Conservation (phyloP, 2,888 invertebrate genomes). For the Odontocerum albicorne region DNA sequence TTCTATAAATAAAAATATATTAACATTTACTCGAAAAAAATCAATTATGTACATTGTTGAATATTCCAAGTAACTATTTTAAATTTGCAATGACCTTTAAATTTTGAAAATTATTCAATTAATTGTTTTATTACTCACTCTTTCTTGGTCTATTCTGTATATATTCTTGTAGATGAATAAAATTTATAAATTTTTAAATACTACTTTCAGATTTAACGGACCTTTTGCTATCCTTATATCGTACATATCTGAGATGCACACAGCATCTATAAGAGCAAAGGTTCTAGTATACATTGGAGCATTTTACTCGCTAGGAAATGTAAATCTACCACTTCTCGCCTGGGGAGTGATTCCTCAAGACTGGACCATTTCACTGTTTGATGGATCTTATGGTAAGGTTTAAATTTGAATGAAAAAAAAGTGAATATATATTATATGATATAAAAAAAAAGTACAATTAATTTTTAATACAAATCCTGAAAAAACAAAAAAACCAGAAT, state of each 20-base stretch:
- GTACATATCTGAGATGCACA: constrained; percentile 74
- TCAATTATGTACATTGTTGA: too few species aligned
- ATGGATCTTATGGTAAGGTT: constrained; percentile 44
- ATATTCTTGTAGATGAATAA: background rate
- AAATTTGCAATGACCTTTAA: too few species aligned
- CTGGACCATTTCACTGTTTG: constrained; percentile 52
- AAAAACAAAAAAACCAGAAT: too few species aligned
- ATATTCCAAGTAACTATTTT: too few species aligned
- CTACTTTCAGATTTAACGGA: constrained; percentile 57
- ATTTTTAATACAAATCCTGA: background rate
- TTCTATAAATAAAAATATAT: too few species aligned
- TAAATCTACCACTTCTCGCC: constrained; percentile 68
- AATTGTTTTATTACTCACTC: too few species aligned
- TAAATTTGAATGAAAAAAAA: background rate
- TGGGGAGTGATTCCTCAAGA: constrained; percentile 69
- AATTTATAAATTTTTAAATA: background rate
- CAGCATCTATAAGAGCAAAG: constrained; percentile 62
- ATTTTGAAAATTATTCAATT: too few species aligned
- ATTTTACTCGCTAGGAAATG: constrained; percentile 65
- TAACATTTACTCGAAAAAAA: too few species aligned
- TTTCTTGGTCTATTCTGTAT: too few species aligned
- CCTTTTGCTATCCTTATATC: constrained; percentile 73
- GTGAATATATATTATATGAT: background rate
- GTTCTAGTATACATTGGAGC: constrained; percentile 67
- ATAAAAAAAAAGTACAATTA: background rate